Percentiles rank a stretch among this genome's conserved stretches.
Conservation (phyloP, 2,113 vertebrate species). For the Chaenogobius annularis region DNA sequence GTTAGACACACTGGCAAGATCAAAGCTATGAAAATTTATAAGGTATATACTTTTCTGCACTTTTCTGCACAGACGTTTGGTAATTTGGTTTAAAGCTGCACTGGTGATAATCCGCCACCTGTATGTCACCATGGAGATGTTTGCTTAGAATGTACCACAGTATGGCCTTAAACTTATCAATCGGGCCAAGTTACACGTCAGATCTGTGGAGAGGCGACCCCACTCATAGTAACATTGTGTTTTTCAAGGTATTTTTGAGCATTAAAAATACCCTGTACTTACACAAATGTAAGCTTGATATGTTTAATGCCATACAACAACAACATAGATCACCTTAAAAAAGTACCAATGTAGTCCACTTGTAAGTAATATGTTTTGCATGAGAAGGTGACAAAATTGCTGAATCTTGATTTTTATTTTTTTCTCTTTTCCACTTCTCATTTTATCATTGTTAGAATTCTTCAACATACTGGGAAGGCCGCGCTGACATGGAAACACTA, state of each 20-base stretch:
- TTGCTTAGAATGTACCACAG: neutral
- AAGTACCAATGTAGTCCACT: neutral
- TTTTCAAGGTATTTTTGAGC: neutral
- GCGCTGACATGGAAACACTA: slow-evolving; percentile 93
- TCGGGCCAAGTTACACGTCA: neutral
- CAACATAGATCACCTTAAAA: neutral
- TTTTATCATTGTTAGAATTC: slow-evolving; percentile 83
- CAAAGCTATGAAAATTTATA: slow-evolving; percentile 94
- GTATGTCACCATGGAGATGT: neutral
- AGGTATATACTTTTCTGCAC: slow-evolving; percentile 72
- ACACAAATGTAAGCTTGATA: neutral
- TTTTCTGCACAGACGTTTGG: neutral
- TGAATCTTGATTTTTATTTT: neutral
- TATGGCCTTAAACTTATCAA: neutral
- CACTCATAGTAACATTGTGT: neutral
- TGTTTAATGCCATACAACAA: neutral
- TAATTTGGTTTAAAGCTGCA: neutral
- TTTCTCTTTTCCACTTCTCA: neutral
- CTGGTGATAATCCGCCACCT: neutral
- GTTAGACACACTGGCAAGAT: slow-evolving; percentile 97
- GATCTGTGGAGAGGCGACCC: neutral
- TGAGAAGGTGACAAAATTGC: neutral
- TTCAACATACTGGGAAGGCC: slow-evolving; percentile 98
- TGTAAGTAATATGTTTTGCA: neutral
- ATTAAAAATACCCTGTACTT: neutral